Conservation (phyloP, 2,888 invertebrate species). For the Nephrotoma flavescens region DNA sequence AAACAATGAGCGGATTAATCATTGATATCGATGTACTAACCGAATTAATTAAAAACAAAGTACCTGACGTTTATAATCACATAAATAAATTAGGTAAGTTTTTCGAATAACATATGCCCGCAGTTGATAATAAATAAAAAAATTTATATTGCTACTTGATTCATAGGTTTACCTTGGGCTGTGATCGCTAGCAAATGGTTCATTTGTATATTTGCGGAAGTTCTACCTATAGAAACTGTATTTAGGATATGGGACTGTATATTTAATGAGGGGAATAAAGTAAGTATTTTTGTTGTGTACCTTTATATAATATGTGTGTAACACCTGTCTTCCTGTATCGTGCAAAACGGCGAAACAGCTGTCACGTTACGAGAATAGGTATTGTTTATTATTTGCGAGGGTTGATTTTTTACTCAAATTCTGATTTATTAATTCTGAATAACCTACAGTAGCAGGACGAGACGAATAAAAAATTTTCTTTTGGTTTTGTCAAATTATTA, state of each 20-base stretch:
- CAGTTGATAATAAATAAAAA: neutral
- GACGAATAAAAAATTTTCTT: no score
- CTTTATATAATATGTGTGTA: neutral
- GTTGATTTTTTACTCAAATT: no score
- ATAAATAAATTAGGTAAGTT: constrained; percentile 53
- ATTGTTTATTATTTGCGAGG: no score
- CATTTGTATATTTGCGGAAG: constrained; percentile 85
- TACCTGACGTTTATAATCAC: constrained; percentile 68
- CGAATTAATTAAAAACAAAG: constrained; percentile 67
- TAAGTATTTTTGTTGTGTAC: constrained; percentile 8
- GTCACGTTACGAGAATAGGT: neutral
- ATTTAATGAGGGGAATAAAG: constrained; percentile 84
- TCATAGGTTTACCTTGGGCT: constrained; percentile 66
- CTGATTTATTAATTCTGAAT: no score
- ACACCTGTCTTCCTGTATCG: neutral
- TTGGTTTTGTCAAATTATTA: no score
- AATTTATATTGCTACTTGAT: constrained; percentile 1
- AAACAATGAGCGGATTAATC: constrained; percentile 77
- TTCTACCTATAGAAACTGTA: constrained; percentile 86
- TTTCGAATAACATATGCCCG: neutral
- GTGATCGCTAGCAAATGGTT: constrained; percentile 93
- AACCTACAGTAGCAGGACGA: no score
- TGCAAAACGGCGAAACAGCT: neutral
- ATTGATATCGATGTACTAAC: constrained; percentile 81
- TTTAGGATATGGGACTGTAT: constrained; percentile 91